Conservation (phyloP, 2,888 invertebrate genomes). For the Drosophila prolongata region DNA sequence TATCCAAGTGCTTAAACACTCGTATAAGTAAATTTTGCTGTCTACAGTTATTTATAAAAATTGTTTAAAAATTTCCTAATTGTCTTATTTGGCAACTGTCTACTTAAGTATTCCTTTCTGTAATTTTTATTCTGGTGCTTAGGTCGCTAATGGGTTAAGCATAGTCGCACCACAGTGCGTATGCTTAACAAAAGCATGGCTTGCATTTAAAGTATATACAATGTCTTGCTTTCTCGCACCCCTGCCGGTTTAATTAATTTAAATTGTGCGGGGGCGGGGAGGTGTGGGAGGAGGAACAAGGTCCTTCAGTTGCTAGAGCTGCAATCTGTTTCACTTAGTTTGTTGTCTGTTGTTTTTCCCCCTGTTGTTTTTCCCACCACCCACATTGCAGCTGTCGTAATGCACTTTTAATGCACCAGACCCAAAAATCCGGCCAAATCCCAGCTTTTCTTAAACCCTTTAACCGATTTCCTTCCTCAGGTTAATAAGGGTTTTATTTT, state of each 20-base stretch:
- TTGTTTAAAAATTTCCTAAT: too few relatives aligned
- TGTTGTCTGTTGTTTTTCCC: slow-evolving; percentile 26
- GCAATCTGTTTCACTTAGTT: slow-evolving; percentile 51
- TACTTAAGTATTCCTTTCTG: too few relatives aligned
- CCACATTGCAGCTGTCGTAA: slow-evolving; percentile 34
- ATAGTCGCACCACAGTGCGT: slow-evolving; percentile 53
- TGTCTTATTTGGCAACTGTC: too few relatives aligned
- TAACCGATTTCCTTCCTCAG: slow-evolving; percentile 44
- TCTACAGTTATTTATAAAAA: too few relatives aligned
- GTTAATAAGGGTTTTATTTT: slow-evolving; percentile 39
- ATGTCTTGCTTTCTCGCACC: slow-evolving; percentile 25
- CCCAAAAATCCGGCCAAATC: slow-evolving; percentile 1
- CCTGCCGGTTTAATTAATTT: slow-evolving; percentile 69
- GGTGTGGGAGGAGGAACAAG: background rate
- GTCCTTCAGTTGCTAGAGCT: slow-evolving; percentile 37
- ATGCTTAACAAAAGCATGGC: slow-evolving; percentile 51
- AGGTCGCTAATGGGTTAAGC: slow-evolving; percentile 15
- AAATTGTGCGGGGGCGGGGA: slow-evolving; percentile 20
- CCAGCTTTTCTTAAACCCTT: slow-evolving; percentile 1
- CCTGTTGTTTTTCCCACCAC: slow-evolving; percentile 6
- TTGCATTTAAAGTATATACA: slow-evolving; percentile 47
- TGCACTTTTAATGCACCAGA: slow-evolving; percentile 54
- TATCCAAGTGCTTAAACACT: too few relatives aligned
- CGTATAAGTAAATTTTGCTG: too few relatives aligned
- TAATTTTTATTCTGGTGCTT: background rate